These are phyloP conservation scores for Gorsachius magnificus DNA, from an alignment of 2,797 vertebrate genomes.

Conservation along the genomic window DNA sequence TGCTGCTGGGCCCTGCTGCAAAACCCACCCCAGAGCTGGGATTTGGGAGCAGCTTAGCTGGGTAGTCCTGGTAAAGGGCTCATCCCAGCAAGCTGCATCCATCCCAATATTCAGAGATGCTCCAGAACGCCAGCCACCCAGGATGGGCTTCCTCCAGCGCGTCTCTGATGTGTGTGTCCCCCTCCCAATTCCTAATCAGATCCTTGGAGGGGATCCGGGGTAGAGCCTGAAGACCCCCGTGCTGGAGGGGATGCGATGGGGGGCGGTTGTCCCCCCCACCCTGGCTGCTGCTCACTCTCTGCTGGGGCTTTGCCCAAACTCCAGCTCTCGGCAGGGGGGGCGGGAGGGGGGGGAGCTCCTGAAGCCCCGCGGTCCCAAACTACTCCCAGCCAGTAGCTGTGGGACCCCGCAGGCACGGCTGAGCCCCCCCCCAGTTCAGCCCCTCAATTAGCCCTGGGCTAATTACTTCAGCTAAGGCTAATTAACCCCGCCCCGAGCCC, in stretches of 20 bases:
- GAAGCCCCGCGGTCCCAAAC: background rate
- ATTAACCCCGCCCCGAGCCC: background rate
- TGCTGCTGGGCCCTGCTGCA: background rate
- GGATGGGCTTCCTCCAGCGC: background rate
- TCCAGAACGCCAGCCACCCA: fast-evolving
- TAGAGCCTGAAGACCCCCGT: fast-evolving
- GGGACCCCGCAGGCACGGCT: background rate
- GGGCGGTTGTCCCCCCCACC: fast-evolving
- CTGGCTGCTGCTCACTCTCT: background rate
- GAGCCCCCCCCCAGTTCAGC: background rate
- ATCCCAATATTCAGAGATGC: fast-evolving
- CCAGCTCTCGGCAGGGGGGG: fast-evolving
- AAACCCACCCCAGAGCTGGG: background rate
- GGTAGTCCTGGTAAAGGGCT: fast-evolving
- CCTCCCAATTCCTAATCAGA: fast-evolving
- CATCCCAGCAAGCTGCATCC: background rate
- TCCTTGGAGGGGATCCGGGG: background rate
- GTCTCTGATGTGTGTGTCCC: background rate
- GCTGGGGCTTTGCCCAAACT: background rate
- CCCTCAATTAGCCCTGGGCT: background rate
- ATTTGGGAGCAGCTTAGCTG: background rate
- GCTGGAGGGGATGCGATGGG: fast-evolving
- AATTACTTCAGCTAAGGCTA: background rate
- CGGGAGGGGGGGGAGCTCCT: background rate
- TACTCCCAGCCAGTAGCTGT: background rate